A percentile compares a stretch with the other conserved stretches of the same genome.
Conservation (phyloP, 2,888 invertebrate species). For the Steinernema carpocapsae region DNA sequence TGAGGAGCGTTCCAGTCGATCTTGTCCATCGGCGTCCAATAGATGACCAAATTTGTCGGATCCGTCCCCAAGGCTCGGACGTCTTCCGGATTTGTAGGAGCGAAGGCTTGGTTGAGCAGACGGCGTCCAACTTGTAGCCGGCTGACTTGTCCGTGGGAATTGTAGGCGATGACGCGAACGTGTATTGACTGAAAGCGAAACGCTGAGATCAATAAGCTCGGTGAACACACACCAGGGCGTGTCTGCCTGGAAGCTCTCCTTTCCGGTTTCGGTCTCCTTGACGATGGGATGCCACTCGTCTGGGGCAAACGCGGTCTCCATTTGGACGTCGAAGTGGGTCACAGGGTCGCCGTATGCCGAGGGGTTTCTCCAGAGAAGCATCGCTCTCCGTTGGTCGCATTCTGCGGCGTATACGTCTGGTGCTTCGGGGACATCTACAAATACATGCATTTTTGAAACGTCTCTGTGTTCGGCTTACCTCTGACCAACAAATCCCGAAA, state of each 20-base stretch:
- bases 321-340: conserved; percentile 65
- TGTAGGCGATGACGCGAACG: conserved; percentile 89
- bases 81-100: conserved; percentile 79
- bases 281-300: conserved; percentile 54
- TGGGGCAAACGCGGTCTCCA: conserved; percentile 56
- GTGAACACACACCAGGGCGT: conserved; percentile 76
- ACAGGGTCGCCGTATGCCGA: conserved; percentile 95
- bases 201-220: not conserved
- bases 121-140: conserved; percentile 74
- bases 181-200: conserved; percentile 81
- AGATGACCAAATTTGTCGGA: conserved; percentile 88
- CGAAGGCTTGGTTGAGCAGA: conserved; percentile 77
- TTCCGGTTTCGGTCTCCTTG: conserved; percentile 51
- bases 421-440: conserved; percentile 85
- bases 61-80: conserved; percentile 85
- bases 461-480: too few species aligned
- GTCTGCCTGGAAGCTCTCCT: conserved; percentile 60
- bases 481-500: conserved; percentile 61
- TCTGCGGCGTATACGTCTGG: conserved; percentile 77
- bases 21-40: conserved; percentile 94
- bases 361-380: conserved; percentile 84
- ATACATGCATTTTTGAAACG: conserved; percentile 1
- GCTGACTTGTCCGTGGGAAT: conserved; percentile 88
- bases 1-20: conserved; percentile 94
- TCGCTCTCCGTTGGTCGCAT: conserved; percentile 79